Conservation (phyloP, 1,140 invertebrate species). For the Bombus haemorrhoidalis region DNA sequence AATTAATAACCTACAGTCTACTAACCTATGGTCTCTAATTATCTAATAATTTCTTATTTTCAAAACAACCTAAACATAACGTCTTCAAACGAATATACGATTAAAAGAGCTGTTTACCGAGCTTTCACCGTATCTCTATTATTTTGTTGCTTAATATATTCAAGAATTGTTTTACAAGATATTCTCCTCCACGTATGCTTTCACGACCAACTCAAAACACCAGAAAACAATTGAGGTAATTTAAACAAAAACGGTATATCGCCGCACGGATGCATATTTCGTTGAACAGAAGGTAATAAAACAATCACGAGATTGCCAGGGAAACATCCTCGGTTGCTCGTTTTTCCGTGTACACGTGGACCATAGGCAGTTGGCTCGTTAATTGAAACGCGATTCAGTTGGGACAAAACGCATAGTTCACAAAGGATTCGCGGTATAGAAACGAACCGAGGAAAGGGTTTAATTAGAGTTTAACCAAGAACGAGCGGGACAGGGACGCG, state of each 20-base stretch:
- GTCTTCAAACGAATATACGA: too few species aligned
- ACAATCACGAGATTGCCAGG: conserved; percentile 8
- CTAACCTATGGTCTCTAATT: too few species aligned
- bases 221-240: background rate
- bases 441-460: conserved; percentile 15
- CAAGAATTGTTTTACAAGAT: too few species aligned
- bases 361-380: background rate
- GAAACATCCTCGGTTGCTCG: conserved; percentile 24
- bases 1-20: too few species aligned
- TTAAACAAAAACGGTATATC: background rate
- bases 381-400: conserved; percentile 16
- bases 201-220: too few species aligned
- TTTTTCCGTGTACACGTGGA: conserved; percentile 1
- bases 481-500: background rate
- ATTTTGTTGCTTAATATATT: too few species aligned
- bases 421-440: conserved; percentile 22
- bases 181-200: too few species aligned
- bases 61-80: too few species aligned
- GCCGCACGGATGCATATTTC: background rate
- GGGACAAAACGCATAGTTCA: conserved; percentile 9
- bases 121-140: too few species aligned
- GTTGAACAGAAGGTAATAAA: background rate
- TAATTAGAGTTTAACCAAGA: conserved; percentile 41
- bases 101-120: too few species aligned
- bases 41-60: too few species aligned